Percentiles rank a stretch among this genome's conserved stretches.
phyloP scores from a whole-genome alignment of 1,140 invertebrate genomes.

The Panulirus ornatus region DNA sequence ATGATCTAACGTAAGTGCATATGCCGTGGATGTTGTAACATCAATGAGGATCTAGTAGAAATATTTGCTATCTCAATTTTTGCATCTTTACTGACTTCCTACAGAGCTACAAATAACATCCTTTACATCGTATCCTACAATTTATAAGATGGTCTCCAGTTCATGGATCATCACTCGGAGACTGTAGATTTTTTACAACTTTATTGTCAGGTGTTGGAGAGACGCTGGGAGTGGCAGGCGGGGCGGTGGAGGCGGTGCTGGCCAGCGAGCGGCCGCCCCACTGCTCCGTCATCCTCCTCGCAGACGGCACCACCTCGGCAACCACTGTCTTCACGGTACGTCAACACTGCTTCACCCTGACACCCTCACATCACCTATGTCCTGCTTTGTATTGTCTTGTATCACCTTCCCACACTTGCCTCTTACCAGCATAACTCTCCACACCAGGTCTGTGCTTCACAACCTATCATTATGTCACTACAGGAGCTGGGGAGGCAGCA shows the following conservation, averaged over 20 bases:
- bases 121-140: too few relatives aligned
- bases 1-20: too few relatives aligned
- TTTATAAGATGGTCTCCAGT: too few relatives aligned
- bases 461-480: background rate
- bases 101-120: too few relatives aligned
- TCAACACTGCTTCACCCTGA: conserved; percentile 1
- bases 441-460: background rate
- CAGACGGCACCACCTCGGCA: conserved; percentile 21
- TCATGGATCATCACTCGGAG: too few relatives aligned
- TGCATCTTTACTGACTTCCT: too few relatives aligned
- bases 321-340: conserved; percentile 11
- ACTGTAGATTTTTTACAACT: background rate
- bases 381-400: too few relatives aligned
- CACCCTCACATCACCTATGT: background rate
- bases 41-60: too few relatives aligned
- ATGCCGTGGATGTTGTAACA: too few relatives aligned
- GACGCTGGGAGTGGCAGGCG: too few relatives aligned
- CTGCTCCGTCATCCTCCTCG: conserved; percentile 18
- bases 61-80: too few relatives aligned
- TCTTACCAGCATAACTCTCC: too few relatives aligned
- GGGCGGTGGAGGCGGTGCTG: conserved; percentile 15
- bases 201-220: background rate
- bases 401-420: background rate
- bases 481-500: background rate
- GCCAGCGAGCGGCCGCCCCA: background rate